Evolutionary conservation across 2,888 invertebrate genomes (phyloP), one percentile per base, ranked within the genome.

Genomic region (Clivina fossor): DNA sequence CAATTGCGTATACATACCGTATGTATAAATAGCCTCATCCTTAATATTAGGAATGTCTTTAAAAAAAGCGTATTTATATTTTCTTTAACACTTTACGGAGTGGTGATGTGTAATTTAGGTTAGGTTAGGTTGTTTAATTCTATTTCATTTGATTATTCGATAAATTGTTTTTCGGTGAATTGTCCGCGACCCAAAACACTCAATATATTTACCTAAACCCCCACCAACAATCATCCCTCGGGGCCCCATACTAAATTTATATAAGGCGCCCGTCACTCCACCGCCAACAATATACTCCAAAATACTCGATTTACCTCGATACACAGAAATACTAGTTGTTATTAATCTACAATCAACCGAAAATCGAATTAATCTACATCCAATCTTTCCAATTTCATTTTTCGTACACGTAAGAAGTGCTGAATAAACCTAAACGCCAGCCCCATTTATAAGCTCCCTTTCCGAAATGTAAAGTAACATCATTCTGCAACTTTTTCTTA

Each of bases 361-460:
- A n/a, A n/a, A n/a, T n/a, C n/a, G n/a, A n/a, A n/a, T n/a, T n/a
- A n/a, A n/a, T n/a, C n/a, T n/a, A n/a, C n/a, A 13, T 19, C 4
- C 26, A 32, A 2, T 30, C 5, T n/a, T n/a, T n/a, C n/a, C n/a
- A 18, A 16, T 26, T 5, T 28, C 3, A 3, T 18, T 22, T 60
- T 78, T n/a, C n/a, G n/a, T n/a, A 90, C 90, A 82, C 79, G 71
- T 85, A 90, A 11, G 81, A 71, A 20, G 81, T 80, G 32, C 83
- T 80, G 65, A 91, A 91, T 0, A 82, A 66, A 4, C 80, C 79
- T 19, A 90, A 66, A 64, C 85, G 78, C 83, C 83, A 84, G 2
- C 84, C 85, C 82, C 85, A 85, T 62, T 76, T 78, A 11, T 78
- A 78, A 1, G 84, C 88, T n/a, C 89, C 90, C 73, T 78, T 86